These are phyloP conservation scores for Eudemis profundana DNA, from an alignment of 2,888 invertebrate genomes.

Conservation along the genomic window DNA sequence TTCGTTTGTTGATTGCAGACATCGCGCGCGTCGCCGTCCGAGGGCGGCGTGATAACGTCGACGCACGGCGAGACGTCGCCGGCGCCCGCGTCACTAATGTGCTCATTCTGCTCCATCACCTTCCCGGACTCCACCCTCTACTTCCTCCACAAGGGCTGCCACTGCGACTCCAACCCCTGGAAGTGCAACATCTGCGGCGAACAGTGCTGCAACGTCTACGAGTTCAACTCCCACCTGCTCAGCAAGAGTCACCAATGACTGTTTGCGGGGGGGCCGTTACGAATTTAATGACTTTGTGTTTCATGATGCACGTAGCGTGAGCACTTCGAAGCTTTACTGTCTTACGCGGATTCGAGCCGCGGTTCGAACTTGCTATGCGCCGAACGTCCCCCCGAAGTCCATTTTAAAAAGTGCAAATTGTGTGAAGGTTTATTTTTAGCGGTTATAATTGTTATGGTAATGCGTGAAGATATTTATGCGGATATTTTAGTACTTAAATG, in stretches of 20 bases:
- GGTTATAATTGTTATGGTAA: constrained; percentile 67
- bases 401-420: constrained; percentile 81
- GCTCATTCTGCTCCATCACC: constrained; percentile 96
- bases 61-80: constrained; percentile 87
- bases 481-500: constrained; percentile 81
- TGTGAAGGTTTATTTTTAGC: constrained; percentile 74
- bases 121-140: constrained; percentile 98
- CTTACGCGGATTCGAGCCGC: constrained; percentile 56
- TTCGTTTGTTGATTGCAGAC: constrained; percentile 57
- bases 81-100: constrained; percentile 88
- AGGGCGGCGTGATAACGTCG: constrained; percentile 89
- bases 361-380: constrained; percentile 79
- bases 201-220: constrained; percentile 97
- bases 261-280: constrained; percentile 82
- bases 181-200: constrained; percentile 99
- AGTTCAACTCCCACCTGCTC: constrained; percentile 97
- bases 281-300: constrained; percentile 66
- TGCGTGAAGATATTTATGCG: constrained; percentile 73
- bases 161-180: constrained; percentile 98
- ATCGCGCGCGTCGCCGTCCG: constrained; percentile 78
- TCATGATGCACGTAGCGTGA: constrained; percentile 66
- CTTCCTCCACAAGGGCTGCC: constrained; percentile 98
- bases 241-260: constrained; percentile 96
- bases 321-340: constrained; percentile 75
- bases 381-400: constrained; percentile 84